phyloP scores from a whole-genome alignment of 37 sponge, comb jelly and placozoan genomes.

The Cliona cf. orientalis region DNA sequence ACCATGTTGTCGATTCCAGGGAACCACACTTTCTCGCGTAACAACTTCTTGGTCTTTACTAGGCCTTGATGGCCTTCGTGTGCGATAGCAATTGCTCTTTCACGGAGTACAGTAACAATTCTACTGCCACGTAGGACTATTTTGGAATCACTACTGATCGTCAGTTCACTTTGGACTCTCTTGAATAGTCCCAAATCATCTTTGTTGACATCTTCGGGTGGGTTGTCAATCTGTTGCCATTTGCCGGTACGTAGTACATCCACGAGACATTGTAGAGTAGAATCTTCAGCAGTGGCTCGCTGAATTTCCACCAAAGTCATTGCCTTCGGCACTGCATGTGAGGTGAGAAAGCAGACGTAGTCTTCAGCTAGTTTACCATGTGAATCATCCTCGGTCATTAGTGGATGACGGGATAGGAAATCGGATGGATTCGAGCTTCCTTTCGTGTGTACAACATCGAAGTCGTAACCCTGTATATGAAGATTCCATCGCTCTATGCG shows the following conservation, averaged over 20 bases:
- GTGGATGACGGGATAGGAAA: slow-evolving; percentile 44
- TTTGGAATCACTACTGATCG: slow-evolving; percentile 11
- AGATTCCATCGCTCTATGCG: slow-evolving; percentile 54
- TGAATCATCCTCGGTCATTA: not conserved
- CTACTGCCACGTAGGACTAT: slow-evolving; percentile 17
- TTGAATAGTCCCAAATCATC: too few relatives aligned
- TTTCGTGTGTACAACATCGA: slow-evolving; percentile 25
- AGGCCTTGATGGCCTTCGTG: slow-evolving; percentile 47
- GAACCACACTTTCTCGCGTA: slow-evolving; percentile 43
- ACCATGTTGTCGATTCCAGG: too few relatives aligned
- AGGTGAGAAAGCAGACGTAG: slow-evolving; percentile 18
- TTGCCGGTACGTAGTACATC: not conserved
- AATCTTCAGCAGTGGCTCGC: not conserved
- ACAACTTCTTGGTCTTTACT: slow-evolving; percentile 27
- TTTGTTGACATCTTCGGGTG: too few relatives aligned
- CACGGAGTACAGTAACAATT: slow-evolving; percentile 4
- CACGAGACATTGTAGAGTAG: not conserved
- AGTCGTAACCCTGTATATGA: slow-evolving; percentile 46
- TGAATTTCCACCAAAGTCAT: slow-evolving; percentile 14
- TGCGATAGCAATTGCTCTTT: slow-evolving; percentile 18
- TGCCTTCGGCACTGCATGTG: slow-evolving; percentile 33
- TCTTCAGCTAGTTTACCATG: slow-evolving; percentile 7
- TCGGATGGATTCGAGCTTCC: slow-evolving; percentile 44
- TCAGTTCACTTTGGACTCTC: too few relatives aligned
- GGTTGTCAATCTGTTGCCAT: too few relatives aligned